phyloP scores from a whole-genome alignment of 2,113 vertebrate species.

The Dolichotis patagonum region DNA sequence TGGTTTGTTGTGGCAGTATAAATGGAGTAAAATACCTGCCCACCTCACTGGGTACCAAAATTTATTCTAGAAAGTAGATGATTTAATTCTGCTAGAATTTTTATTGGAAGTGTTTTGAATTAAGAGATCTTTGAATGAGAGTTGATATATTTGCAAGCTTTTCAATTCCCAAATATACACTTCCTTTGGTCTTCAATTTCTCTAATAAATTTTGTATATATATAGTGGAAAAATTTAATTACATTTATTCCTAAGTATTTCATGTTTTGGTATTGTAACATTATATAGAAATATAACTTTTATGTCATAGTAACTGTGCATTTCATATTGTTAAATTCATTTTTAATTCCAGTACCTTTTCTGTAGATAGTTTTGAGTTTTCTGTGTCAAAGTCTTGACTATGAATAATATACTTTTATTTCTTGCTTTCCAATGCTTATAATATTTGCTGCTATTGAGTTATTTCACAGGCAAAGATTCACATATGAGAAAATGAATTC shows the following conservation, averaged over 20 bases:
- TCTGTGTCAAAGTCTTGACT: background rate
- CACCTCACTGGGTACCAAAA: background rate
- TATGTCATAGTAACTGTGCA: background rate
- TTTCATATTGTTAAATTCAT: background rate
- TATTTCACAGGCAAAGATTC: background rate
- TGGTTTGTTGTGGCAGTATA: background rate
- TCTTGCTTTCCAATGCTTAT: background rate
- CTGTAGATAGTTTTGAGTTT: background rate
- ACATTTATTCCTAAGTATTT: background rate
- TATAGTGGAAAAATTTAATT: background rate
- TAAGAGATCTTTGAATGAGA: background rate
- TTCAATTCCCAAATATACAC: background rate
- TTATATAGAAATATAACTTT: background rate
- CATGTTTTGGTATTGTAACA: background rate
- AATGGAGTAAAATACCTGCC: background rate
- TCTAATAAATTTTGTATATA: background rate
- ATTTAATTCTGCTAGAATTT: background rate
- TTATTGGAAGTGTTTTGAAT: background rate
- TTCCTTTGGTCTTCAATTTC: background rate
- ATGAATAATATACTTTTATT: background rate
- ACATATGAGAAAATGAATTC: background rate
- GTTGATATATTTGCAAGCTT: background rate
- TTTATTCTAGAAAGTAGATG: background rate
- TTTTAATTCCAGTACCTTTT: background rate
- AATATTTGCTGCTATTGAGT: background rate